phyloP scores from a whole-genome alignment of 1,140 invertebrate genomes.

The Neuroterus valhalla region DNA sequence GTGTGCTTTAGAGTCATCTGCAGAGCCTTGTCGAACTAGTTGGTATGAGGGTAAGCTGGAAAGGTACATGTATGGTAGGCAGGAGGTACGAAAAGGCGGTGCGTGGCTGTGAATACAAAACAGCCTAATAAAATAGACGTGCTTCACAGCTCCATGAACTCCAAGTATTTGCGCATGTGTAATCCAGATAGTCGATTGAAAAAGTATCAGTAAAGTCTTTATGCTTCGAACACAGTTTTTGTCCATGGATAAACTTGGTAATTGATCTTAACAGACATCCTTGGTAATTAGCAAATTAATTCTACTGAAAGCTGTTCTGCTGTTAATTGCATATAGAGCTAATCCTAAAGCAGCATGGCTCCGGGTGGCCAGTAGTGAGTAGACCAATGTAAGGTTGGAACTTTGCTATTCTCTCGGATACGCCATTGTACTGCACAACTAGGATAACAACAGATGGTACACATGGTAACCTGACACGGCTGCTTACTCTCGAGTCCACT shows the following conservation, averaged over 20 bases:
- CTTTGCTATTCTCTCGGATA: not conserved
- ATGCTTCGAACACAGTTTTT: no score
- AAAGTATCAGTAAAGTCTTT: not conserved
- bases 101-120: conserved; percentile 65
- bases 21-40: conserved; percentile 44
- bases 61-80: conserved; percentile 34
- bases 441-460: conserved; percentile 29
- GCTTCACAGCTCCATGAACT: conserved; percentile 31
- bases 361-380: not conserved
- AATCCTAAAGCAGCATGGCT: not conserved
- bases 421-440: conserved; percentile 18
- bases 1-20: conserved; percentile 36
- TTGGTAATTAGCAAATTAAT: no score
- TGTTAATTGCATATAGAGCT: not conserved
- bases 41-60: conserved; percentile 41
- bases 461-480: not conserved
- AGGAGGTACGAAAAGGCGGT: conserved; percentile 40
- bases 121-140: conserved; percentile 52
- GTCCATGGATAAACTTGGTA: no score
- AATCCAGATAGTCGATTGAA: not conserved
- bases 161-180: conserved; percentile 14
- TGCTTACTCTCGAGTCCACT: conserved; percentile 25
- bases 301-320: no score
- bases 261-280: no score
- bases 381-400: conserved; percentile 14